A percentile compares a stretch with the other conserved stretches of the same genome.
These are phyloP conservation scores for Clusia tigrina DNA, from an alignment of 2,888 invertebrate genomes.

Conservation along the genomic window DNA sequence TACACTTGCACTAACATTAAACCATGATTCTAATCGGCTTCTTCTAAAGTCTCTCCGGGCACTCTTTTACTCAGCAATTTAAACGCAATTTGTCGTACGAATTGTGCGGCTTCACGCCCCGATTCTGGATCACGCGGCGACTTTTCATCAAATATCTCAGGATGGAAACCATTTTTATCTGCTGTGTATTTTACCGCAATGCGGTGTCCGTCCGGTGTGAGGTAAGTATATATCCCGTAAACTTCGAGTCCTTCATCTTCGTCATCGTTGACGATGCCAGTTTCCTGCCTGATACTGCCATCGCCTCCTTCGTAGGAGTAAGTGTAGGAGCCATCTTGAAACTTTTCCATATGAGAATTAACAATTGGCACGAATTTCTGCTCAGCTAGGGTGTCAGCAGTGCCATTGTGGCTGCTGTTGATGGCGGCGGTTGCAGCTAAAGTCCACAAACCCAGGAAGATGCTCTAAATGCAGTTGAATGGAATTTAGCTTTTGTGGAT, in stretches of 20 bases:
- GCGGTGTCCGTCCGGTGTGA: conserved; percentile 48
- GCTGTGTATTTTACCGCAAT: conserved; percentile 57
- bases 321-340: conserved; percentile 55
- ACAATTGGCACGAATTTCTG: conserved; percentile 45
- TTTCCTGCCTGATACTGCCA: conserved; percentile 55
- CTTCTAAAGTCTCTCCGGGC: too few species aligned
- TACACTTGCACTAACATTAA: too few species aligned
- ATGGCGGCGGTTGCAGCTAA: not conserved
- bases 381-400: conserved; percentile 2
- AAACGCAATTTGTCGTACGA: too few species aligned
- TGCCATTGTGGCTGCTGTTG: not conserved
- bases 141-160: too few species aligned
- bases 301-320: conserved; percentile 52
- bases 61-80: too few species aligned
- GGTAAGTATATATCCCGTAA: conserved; percentile 55
- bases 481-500: not conserved
- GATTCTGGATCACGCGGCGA: too few species aligned
- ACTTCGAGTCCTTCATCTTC: conserved; percentile 47
- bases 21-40: too few species aligned
- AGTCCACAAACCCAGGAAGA: not conserved
- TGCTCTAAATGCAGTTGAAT: not conserved
- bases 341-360: conserved; percentile 45
- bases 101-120: too few species aligned
- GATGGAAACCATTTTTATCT: conserved; percentile 55
- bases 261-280: conserved; percentile 44